Evolutionary conservation across 2,113 vertebrate species (phyloP).

Genomic region (Aramus guarauna): DNA sequence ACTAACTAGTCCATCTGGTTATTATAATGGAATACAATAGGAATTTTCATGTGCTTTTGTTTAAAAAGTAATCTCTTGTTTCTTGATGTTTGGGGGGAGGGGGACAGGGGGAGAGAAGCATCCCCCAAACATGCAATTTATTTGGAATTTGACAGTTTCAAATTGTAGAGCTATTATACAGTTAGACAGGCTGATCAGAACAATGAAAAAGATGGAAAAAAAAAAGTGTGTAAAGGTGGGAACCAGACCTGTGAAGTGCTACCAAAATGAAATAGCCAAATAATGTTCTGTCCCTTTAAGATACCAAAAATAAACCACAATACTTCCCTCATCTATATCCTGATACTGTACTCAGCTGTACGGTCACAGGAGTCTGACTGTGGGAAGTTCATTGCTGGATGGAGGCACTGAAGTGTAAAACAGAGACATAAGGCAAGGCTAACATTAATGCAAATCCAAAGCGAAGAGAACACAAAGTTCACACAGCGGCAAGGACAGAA

Average conservation of each 20-base stretch:
- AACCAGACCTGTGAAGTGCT: background rate
- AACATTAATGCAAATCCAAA: slow-evolving; percentile 43
- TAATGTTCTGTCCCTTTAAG: slow-evolving; percentile 21
- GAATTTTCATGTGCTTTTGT: background rate
- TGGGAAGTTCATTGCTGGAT: background rate
- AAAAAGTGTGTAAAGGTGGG: background rate
- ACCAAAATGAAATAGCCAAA: background rate
- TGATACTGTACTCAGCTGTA: background rate
- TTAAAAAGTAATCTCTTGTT: background rate
- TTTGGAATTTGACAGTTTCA: background rate
- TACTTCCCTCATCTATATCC: background rate
- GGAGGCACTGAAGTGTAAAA: slow-evolving; percentile 39
- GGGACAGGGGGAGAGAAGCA: background rate
- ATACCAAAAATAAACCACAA: slow-evolving; percentile 33
- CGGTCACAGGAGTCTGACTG: slow-evolving; percentile 20
- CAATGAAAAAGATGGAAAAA: background rate
- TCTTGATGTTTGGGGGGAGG: background rate
- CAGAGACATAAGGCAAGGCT: slow-evolving; percentile 31
- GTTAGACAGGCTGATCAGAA: background rate
- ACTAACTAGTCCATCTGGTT: background rate
- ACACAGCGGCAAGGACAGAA: background rate
- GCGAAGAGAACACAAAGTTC: slow-evolving; percentile 25
- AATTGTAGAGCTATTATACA: background rate
- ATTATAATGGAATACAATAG: background rate
- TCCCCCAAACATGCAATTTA: background rate